Percentiles rank a stretch among this genome's conserved stretches.
Conservation (phyloP, 2,888 invertebrate genomes). For the Glomeris marginata region DNA sequence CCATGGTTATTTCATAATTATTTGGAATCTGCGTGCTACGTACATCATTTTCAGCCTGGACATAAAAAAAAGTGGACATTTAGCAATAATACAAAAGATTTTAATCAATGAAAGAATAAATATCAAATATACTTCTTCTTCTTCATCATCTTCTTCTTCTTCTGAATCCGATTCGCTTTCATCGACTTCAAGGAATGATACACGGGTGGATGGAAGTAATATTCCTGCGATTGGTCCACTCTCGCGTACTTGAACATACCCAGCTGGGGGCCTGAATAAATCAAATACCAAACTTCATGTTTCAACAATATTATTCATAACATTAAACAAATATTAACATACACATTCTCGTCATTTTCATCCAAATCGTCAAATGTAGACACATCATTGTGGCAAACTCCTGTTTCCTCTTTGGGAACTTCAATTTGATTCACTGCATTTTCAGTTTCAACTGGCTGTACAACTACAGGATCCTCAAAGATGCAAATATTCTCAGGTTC, state of each 20-base stretch:
- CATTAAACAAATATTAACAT: not conserved
- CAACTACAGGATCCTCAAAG: no score
- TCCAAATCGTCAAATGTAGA: no score
- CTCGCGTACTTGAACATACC: not conserved
- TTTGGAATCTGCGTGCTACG: no score
- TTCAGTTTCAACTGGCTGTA: no score
- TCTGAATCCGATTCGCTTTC: not conserved
- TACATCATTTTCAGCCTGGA: no score
- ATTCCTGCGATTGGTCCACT: not conserved
- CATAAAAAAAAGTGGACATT: not conserved
- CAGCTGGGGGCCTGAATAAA: constrained; percentile 1
- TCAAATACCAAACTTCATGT: no score
- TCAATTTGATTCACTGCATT: not conserved
- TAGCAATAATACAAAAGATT: not conserved
- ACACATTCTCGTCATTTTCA: constrained; percentile 4
- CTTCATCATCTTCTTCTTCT: not conserved
- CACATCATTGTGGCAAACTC: no score
- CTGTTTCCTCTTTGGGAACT: not conserved
- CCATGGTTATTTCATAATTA: no score
- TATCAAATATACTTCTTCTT: not conserved
- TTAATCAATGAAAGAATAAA: not conserved
- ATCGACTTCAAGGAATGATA: not conserved
- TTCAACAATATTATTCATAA: not conserved
- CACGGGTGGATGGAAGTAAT: not conserved
- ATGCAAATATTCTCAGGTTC: no score